Evolutionary conservation across 2,113 vertebrate species (phyloP), one percentile per base, ranked within the genome.

Genomic region (Barbus barbus): DNA sequence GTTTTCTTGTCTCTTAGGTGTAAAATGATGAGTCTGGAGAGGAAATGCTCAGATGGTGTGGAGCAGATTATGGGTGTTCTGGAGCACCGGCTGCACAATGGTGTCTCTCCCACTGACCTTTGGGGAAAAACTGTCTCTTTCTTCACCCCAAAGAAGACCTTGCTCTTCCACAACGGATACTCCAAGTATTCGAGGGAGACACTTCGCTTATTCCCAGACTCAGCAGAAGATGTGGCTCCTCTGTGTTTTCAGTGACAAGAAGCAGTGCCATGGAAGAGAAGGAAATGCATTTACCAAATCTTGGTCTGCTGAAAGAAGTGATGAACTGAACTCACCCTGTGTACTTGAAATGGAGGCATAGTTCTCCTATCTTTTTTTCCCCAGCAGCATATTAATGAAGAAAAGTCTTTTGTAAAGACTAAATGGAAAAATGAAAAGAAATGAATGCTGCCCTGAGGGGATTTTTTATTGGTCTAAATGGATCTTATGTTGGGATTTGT

Each of bases 71-170:
- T 87, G 58, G 87, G 89, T 3, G 84, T 85, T 0, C 81, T 95
- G 60, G 90, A 92, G 84, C 81, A 78, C 18, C 92, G 93, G 58
- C 83, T 93, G 63, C 85, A 86, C 83, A 16, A 78, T 0, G 91
- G 90, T 33, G 61, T 87, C 84, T 90, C 87, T 84, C 80, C 88
- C 75, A 82, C 90, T 1, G 93, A 94, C 12, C 38, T 93, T 53
- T 93, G 93, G 94, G 94, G 93, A 81, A 94, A 89, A 87, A 92
- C 93, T 0, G 88, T 94, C 24, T 93, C 90, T 38, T 91, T 94
- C 63, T 92, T 95, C 90, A 91, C 95, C 0, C 85, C 91, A 44
- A 94, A 90, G 82, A 92, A 88, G 82, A 90, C 89, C 22, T 75
- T 89, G 22, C 90, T 94, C 73, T 93, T 93, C 81, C 90, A 87